Base-by-base conservation (phyloP, 2,113 vertebrate species). In the Psilopsiagon aurifrons region DNA sequence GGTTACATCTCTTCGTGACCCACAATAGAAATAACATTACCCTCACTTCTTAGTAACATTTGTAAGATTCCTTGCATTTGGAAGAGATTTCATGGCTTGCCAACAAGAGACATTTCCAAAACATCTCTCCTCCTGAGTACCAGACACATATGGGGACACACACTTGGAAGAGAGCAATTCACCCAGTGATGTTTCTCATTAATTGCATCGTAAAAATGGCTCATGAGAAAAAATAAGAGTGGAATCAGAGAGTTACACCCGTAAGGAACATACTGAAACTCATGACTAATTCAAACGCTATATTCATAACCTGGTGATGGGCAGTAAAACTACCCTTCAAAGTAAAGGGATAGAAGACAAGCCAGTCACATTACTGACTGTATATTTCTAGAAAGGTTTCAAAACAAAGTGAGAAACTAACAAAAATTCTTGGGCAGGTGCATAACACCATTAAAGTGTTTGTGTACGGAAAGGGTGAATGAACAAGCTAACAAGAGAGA, bases 31-130 rank as follows among this genome's bases (percentile, higher is more conserved):
- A 85, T 46, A 87, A 52, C 17, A 25, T 88, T 54, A 83, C 33
- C 66, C 44, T 98, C 81, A 82, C 13, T 63, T 25, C 14, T 96
- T 89, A 97, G 91, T 98, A 95, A 97, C n/a, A 46, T 62, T 82
- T 82, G 88, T 75, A 71, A 79, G 41, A 83, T 52, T 95, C 84
- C 71, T 68, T 43, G 3, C 43, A 49, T 69, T 46, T 92, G 41
- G 17, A 74, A 33, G 71, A 90, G 37, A 80, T 55, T 43, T 83
- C n/a, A 35, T 47, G 64, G 91, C 75, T 96, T 95, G 51, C 64
- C 85, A 92, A 81, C 18, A 69, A 33, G 29, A 96, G 71, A 73
- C 84, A 73, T 85, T 90, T 95, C 71, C 71, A 81, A 97, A 94
- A 93, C 83, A 71, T 85, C 86, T 90, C 60, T 90, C 73, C 51